Conservation (phyloP, 2,113 vertebrate genomes). For the Oryzias woworae region DNA sequence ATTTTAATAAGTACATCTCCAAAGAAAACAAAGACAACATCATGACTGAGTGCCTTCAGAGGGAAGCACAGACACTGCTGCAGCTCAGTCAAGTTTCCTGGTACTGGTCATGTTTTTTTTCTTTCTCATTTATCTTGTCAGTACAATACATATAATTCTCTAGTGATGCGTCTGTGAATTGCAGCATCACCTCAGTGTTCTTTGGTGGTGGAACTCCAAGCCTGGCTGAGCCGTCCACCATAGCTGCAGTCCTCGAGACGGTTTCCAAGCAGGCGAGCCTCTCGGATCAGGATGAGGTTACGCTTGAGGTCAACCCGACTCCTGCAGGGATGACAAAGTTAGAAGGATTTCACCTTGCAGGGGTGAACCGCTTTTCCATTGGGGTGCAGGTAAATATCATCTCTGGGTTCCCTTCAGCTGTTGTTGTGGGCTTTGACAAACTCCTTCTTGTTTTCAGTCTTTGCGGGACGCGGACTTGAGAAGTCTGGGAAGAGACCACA, state of each 20-base stretch:
- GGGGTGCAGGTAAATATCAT: conserved; percentile 85
- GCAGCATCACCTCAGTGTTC: conserved; percentile 88
- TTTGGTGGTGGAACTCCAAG: conserved; percentile 94
- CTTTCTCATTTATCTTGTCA: neutral
- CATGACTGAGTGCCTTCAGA: conserved; percentile 81
- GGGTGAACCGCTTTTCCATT: conserved; percentile 89
- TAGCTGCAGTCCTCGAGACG: conserved; percentile 80
- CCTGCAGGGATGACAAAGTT: conserved; percentile 70
- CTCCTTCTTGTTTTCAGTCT: conserved; percentile 71
- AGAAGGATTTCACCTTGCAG: conserved; percentile 74
- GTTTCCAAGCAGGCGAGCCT: conserved; percentile 68
- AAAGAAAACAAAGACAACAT: conserved; percentile 72
- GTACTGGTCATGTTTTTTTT: conserved; percentile 61
- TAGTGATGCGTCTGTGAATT: neutral
- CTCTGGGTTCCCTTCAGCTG: neutral
- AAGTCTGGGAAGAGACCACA: conserved; percentile 87
- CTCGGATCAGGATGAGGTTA: conserved; percentile 78
- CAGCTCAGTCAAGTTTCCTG: conserved; percentile 81
- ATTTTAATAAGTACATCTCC: conserved; percentile 90
- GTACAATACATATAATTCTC: neutral
- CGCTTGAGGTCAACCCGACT: conserved; percentile 89
- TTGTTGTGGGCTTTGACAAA: neutral
- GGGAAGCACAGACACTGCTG: conserved; percentile 81
- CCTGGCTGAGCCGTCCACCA: conserved; percentile 81
- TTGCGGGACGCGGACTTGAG: conserved; percentile 79